phyloP scores from a whole-genome alignment of 2,113 vertebrate genomes.

The Ophthalmolycus amberensis region DNA sequence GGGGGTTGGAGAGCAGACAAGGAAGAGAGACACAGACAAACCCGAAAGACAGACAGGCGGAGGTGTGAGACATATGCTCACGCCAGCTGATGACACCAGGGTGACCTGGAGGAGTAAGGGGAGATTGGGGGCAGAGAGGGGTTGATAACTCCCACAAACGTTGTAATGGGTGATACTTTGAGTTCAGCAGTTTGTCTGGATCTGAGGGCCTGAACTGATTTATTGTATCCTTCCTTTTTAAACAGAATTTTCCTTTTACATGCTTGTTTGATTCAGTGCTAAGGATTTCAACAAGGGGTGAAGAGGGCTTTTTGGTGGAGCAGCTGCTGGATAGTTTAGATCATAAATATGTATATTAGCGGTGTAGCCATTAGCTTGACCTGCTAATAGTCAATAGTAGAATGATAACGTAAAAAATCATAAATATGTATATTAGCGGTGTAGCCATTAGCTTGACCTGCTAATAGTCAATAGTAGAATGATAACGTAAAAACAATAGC shows the following conservation, averaged over 20 bases:
- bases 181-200: conserved; percentile 66
- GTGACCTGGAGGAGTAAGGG: conserved; percentile 72
- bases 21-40: conserved; percentile 45
- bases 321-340: not conserved
- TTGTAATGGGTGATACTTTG: conserved; percentile 69
- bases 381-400: not conserved
- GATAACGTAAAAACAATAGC: not conserved
- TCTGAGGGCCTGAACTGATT: conserved; percentile 61
- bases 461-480: not conserved
- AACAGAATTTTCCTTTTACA: conserved; percentile 48
- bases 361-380: not conserved
- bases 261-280: conserved; percentile 55
- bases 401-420: not conserved
- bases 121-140: conserved; percentile 65
- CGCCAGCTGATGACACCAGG: conserved; percentile 72
- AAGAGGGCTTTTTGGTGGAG: conserved; percentile 42
- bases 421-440: conserved; percentile 19
- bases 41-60: conserved; percentile 39
- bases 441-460: not conserved
- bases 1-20: conserved; percentile 39
- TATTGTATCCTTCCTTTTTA: conserved; percentile 64
- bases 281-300: conserved; percentile 32
- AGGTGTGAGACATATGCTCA: conserved; percentile 77
- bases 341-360: conserved; percentile 20
- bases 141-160: conserved; percentile 75